Conservation (phyloP, 2,113 vertebrate genomes). For the Picathartes gymnocephalus region DNA sequence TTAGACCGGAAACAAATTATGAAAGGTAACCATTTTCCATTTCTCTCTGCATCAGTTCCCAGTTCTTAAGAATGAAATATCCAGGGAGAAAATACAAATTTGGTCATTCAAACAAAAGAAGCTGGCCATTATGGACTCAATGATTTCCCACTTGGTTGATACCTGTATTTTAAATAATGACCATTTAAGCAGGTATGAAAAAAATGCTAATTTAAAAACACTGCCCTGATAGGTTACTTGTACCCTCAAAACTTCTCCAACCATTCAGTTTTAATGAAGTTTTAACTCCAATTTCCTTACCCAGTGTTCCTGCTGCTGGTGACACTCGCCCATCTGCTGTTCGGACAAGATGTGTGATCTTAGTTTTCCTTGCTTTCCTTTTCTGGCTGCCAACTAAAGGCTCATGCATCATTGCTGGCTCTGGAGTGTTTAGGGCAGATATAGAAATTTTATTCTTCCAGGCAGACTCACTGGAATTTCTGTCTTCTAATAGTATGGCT, state of each 20-base stretch:
- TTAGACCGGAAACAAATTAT: neutral
- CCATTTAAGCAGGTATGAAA: neutral
- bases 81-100: neutral
- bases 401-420: conserved; percentile 79
- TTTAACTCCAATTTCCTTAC: conserved; percentile 48
- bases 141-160: neutral
- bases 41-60: neutral
- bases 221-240: neutral
- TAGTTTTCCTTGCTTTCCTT: conserved; percentile 96
- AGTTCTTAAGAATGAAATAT: neutral
- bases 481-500: conserved; percentile 82
- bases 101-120: neutral
- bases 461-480: conserved; percentile 70
- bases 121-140: neutral
- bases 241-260: neutral
- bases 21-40: neutral
- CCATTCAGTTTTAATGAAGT: neutral
- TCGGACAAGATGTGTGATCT: conserved; percentile 96
- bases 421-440: conserved; percentile 77
- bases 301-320: conserved; percentile 80
- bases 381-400: conserved; percentile 97
- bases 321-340: conserved; percentile 90
- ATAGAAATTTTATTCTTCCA: conserved; percentile 78
- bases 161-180: neutral
- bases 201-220: neutral